phyloP scores from a whole-genome alignment of 2,797 vertebrate genomes.

The Malacoraja senta region DNA sequence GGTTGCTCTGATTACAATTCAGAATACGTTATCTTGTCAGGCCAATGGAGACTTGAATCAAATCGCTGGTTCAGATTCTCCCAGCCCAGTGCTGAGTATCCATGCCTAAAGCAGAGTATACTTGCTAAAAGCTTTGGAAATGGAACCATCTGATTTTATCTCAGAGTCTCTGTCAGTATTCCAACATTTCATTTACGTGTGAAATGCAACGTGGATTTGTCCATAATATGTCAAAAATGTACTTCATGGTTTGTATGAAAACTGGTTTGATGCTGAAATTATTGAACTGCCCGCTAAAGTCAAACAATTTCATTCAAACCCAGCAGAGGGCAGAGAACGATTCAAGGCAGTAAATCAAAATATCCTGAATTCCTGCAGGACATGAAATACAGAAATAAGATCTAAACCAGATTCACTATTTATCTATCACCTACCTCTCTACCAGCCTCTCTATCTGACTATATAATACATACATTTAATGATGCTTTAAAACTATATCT shows the following conservation, averaged over 20 bases:
- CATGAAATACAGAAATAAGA: background rate
- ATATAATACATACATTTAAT: background rate
- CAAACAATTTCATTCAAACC: conserved; percentile 29
- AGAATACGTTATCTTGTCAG: background rate
- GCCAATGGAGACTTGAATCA: background rate
- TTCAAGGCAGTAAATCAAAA: background rate
- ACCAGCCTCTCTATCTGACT: background rate
- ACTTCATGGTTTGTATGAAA: background rate
- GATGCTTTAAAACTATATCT: background rate
- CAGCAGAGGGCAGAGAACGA: conserved; percentile 24
- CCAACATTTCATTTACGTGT: background rate
- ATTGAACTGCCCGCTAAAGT: background rate
- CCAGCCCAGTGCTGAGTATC: background rate
- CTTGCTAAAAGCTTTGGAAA: no score
- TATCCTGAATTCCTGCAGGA: background rate
- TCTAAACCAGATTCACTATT: background rate
- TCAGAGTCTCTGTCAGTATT: background rate
- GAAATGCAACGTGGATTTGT: background rate
- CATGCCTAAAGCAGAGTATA: background rate
- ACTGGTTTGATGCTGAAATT: background rate
- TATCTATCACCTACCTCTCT: background rate
- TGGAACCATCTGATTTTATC: no score
- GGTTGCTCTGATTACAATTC: background rate
- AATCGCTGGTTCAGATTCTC: background rate
- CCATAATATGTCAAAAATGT: background rate